Percentiles rank a stretch among this genome's conserved stretches.
Evolutionary conservation across 2,797 vertebrate species (phyloP).

Genomic region (Micrastur ruficollis): DNA sequence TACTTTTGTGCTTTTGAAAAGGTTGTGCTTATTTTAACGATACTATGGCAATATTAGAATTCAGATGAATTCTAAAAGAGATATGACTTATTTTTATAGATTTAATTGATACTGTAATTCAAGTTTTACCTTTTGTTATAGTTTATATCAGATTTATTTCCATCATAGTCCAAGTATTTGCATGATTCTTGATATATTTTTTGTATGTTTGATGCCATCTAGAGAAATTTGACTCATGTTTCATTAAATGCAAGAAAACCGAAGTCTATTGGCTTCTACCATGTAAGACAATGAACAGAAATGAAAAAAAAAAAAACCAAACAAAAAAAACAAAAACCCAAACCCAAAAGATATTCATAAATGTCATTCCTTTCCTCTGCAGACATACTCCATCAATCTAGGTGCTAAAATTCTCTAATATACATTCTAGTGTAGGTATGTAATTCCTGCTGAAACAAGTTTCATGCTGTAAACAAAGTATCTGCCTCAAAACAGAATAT

Average conservation of each 20-base stretch:
- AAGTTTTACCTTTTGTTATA: not conserved
- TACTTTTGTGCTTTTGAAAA: not conserved
- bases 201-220: not conserved
- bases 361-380: not conserved
- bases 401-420: not conserved
- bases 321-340: not conserved
- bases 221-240: not conserved
- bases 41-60: not conserved
- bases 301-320: not conserved
- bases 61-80: not conserved
- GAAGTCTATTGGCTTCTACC: not conserved
- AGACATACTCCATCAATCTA: not conserved
- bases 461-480: not conserved
- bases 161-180: not conserved
- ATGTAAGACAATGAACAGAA: not conserved
- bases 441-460: not conserved
- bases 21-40: not conserved
- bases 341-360: not conserved
- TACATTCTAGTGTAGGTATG: not conserved
- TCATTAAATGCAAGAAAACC: not conserved
- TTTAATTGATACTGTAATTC: not conserved
- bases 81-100: not conserved
- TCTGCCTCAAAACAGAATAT: not conserved
- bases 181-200: not conserved
- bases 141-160: not conserved